Base-by-base conservation (phyloP, 2,797 vertebrate genomes). In the Trachurus trachurus region DNA sequence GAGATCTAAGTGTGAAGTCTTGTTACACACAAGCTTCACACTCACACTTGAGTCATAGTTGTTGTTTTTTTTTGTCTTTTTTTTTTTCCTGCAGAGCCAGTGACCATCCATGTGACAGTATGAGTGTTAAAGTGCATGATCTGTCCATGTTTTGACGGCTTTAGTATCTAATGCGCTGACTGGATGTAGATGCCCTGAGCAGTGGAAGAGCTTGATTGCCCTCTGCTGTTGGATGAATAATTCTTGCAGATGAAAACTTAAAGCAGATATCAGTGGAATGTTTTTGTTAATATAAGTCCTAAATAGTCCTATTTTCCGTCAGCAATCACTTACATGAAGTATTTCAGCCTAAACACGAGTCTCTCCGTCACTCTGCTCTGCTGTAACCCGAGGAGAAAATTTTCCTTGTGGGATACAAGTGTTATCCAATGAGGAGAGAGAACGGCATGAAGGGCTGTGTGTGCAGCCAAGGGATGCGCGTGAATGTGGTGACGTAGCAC, bases 181-280 rank as follows among this genome's bases (percentile, higher is more conserved):
- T 45, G 49, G 39, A 6, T 54, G n/a, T 21, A 26, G 53, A 31
- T 45, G 66, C 31, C 10, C 26, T 34, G 17, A 53, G 54, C 12
- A 71, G 47, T 19, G 59, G 39, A 88, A 66, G 91, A 66, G 76
- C 80, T 77, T 71, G 69, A 88, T 81, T 92, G 89, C 94, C 93
- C 93, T 90, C 94, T 94, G 83, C 83, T 92, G 93, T 79, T 77
- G 60, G 71, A 49, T 84, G 58, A 39, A 42, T 9, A 49, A 29
- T 17, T 22, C 31, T 19, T 53, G 49, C 54, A 71, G 56, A 58
- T 71, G 17, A 39, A 66, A 59, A 56, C 12, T 26, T n/a, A n/a
- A n/a, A n/a, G n/a, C n/a, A n/a, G n/a, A n/a, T n/a, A n/a, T n/a
- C n/a, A n/a, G n/a, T n/a, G n/a, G n/a, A n/a, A n/a, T n/a, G n/a